These are phyloP conservation scores for Gambusia holbrooki DNA, from an alignment of 2,113 vertebrate species.

Conservation along the genomic window DNA sequence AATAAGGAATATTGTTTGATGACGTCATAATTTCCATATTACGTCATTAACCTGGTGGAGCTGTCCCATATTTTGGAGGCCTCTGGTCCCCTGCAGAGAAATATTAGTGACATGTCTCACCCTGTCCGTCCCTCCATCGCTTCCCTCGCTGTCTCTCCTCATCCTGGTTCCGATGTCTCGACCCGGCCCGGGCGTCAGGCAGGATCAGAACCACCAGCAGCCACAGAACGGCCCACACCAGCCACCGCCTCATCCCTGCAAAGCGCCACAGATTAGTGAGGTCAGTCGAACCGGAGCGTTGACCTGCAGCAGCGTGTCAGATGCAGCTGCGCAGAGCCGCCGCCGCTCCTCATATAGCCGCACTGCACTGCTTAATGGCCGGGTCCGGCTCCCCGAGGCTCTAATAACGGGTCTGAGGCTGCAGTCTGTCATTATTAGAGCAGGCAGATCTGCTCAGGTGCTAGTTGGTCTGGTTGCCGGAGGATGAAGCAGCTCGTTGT, in stretches of 20 bases:
- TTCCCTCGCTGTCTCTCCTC: slow-evolving; percentile 36
- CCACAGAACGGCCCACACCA: slow-evolving; percentile 66
- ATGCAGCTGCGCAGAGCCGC: slow-evolving; percentile 32
- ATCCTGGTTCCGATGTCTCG: slow-evolving; percentile 44
- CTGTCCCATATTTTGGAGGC: too few species aligned
- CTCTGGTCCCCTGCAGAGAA: too few species aligned
- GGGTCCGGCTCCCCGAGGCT: slow-evolving; percentile 38
- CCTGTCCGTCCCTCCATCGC: slow-evolving; percentile 42
- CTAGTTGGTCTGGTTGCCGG: slow-evolving; percentile 48
- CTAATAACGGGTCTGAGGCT: slow-evolving; percentile 58
- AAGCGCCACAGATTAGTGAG: slow-evolving; percentile 12
- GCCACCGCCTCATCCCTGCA: slow-evolving; percentile 81
- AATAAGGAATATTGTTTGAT: too few species aligned
- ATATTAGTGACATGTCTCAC: slow-evolving; percentile 32
- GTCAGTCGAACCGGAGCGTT: too few species aligned
- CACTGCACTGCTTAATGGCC: slow-evolving; percentile 51
- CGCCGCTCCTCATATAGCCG: slow-evolving; percentile 65
- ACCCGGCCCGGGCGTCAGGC: slow-evolving; percentile 55
- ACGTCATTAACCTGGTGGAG: too few species aligned
- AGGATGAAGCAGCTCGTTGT: neutral
- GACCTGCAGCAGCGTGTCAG: slow-evolving; percentile 58
- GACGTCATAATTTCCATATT: too few species aligned
- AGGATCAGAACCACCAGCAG: slow-evolving; percentile 54
- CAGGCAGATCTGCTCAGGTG: slow-evolving; percentile 61
- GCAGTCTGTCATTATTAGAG: slow-evolving; percentile 72